Conservation (phyloP, 2,888 invertebrate species). For the Ceriagrion tenellum region DNA sequence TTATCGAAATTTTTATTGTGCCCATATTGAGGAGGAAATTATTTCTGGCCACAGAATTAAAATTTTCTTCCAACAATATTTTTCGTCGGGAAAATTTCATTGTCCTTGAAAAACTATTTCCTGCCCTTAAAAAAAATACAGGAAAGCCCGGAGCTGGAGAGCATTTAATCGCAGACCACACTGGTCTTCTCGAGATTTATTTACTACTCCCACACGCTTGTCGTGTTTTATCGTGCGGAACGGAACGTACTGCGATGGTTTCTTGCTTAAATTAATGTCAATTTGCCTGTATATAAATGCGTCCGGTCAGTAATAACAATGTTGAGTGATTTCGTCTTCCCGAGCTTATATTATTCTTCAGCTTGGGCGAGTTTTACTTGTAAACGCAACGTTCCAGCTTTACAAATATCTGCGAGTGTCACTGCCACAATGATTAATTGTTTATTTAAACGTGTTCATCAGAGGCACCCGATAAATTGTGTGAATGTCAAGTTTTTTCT, state of each 20-base stretch:
- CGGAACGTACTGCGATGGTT: background rate
- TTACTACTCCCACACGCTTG: background rate
- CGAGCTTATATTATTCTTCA: background rate
- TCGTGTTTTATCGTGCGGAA: conserved; percentile 16
- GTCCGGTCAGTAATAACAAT: background rate
- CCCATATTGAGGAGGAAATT: no score
- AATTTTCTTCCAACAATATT: no score
- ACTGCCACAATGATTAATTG: no score
- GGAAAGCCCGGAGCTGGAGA: background rate
- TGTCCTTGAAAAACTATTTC: background rate
- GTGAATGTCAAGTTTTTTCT: no score
- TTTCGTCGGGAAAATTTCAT: no score
- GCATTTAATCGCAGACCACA: background rate
- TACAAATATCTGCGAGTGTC: no score
- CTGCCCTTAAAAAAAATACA: background rate
- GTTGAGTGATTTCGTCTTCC: background rate
- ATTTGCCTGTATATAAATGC: background rate
- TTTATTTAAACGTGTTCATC: no score
- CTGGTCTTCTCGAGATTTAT: background rate
- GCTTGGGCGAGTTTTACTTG: background rate
- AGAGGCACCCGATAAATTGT: no score
- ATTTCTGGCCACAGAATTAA: no score
- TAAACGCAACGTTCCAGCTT: no score
- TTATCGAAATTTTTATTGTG: no score
- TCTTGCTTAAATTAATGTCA: background rate